Conservation (phyloP, 2,888 invertebrate genomes). For the Protonemura montana region DNA sequence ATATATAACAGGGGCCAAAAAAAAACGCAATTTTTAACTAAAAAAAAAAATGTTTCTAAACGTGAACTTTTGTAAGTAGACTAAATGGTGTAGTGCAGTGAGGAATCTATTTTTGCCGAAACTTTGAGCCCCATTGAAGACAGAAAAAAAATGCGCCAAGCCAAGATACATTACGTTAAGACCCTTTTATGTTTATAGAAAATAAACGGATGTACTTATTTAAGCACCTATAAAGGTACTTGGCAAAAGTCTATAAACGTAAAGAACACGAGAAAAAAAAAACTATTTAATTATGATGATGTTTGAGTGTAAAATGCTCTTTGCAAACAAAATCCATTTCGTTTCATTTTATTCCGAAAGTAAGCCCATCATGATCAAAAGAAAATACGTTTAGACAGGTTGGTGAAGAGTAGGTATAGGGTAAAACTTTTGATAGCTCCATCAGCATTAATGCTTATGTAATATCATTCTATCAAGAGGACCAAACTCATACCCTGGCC, state of each 20-base stretch:
- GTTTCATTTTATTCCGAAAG: constrained; percentile 4
- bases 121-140: neutral
- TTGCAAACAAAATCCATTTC: neutral
- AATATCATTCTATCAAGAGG: too few species aligned
- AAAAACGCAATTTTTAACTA: neutral
- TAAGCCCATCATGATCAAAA: neutral
- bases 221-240: too few species aligned
- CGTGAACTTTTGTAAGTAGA: neutral
- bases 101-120: neutral
- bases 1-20: neutral
- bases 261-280: neutral
- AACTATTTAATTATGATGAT: neutral
- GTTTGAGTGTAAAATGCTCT: neutral
- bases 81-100: neutral
- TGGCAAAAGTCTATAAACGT: neutral
- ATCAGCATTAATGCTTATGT: neutral
- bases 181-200: neutral
- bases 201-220: neutral
- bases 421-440: neutral
- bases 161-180: neutral
- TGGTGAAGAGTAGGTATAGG: neutral
- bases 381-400: neutral
- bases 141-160: neutral
- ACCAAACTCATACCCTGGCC: too few species aligned
- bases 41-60: neutral